Percentiles rank a stretch among this genome's conserved stretches.
Evolutionary conservation across 2,113 vertebrate genomes (phyloP).

Genomic region (Coracopsis vasa): DNA sequence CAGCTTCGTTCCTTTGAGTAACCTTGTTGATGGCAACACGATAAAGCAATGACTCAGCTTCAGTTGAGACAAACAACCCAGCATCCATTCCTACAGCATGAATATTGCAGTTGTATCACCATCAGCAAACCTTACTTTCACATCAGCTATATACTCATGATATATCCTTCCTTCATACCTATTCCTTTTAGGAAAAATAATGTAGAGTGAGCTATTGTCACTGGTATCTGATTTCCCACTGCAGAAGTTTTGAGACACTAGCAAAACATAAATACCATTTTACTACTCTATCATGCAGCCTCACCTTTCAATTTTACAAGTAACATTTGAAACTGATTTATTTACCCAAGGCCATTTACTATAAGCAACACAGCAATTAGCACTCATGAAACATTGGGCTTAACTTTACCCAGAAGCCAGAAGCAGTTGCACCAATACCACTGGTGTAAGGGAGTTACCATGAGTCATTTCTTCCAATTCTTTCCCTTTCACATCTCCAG

Average conservation of each 20-base stretch:
- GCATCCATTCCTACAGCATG: neutral
- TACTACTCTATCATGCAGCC: neutral
- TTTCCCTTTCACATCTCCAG: neutral
- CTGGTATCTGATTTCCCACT: neutral
- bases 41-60: neutral
- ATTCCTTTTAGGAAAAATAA: neutral
- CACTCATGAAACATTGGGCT: neutral
- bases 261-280: neutral
- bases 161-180: neutral
- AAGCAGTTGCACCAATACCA: neutral
- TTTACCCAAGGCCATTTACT: neutral
- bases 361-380: neutral
- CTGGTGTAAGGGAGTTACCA: neutral
- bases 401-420: neutral
- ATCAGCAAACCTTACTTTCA: neutral
- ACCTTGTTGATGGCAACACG: neutral
- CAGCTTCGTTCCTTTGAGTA: neutral
- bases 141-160: neutral
- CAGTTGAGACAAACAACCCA: neutral
- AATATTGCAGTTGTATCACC: neutral
- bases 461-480: neutral
- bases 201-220: neutral
- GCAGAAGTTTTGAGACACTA: neutral
- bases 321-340: neutral
- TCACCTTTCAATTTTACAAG: neutral